phyloP scores from a whole-genome alignment of 2,113 vertebrate genomes.

The Rhea pennata region DNA sequence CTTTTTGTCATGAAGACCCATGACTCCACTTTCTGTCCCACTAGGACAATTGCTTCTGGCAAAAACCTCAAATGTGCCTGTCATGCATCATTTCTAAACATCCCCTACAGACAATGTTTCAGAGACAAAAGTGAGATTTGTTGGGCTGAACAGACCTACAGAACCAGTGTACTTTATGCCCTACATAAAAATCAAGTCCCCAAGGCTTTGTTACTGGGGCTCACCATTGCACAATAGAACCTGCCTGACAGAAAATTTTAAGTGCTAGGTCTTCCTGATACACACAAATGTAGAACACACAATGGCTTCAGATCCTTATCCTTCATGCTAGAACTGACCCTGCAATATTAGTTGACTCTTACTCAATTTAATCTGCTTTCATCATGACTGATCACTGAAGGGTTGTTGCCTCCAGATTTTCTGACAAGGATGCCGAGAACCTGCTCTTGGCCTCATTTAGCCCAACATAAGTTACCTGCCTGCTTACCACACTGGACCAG shows the following conservation, averaged over 20 bases:
- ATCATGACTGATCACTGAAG: neutral
- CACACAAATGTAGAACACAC: neutral
- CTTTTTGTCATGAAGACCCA: neutral
- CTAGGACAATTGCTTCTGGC: neutral
- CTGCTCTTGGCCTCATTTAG: neutral
- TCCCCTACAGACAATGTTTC: neutral
- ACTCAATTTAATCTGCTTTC: neutral
- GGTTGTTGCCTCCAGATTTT: neutral
- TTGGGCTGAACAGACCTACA: neutral
- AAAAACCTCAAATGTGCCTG: neutral
- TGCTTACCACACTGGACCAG: neutral
- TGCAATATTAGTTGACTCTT: neutral
- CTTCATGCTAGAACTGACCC: neutral
- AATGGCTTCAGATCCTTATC: neutral
- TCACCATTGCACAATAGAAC: neutral
- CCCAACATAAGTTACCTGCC: neutral
- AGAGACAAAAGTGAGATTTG: neutral
- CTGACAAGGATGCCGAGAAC: neutral
- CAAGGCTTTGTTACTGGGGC: neutral
- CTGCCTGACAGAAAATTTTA: neutral
- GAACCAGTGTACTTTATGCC: neutral
- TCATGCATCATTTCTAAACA: neutral
- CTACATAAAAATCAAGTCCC: neutral
- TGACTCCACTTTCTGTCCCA: neutral
- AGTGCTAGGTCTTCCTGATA: neutral